These are phyloP conservation scores for Semnopithecus entellus DNA, from an alignment of 2,113 vertebrate genomes.

Conservation along the genomic window DNA sequence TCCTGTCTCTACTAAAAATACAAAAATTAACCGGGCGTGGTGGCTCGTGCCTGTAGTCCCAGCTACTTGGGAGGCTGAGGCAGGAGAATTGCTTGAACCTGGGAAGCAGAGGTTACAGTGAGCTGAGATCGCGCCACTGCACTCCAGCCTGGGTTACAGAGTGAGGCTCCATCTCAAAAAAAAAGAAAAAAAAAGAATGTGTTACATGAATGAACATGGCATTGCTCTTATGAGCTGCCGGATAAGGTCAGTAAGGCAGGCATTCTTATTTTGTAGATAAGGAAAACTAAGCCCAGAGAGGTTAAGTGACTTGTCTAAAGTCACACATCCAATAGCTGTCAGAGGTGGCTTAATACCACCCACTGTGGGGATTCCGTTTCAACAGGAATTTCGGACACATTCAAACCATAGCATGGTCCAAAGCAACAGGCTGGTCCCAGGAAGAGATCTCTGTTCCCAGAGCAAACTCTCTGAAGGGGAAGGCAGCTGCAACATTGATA, in stretches of 20 bases:
- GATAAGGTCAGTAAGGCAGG: neutral
- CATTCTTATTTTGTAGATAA: neutral
- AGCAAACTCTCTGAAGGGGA: neutral
- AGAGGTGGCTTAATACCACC: neutral
- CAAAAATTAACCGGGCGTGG: neutral
- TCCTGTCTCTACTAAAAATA: neutral
- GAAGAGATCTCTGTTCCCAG: neutral
- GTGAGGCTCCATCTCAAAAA: neutral
- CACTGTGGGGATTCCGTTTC: neutral
- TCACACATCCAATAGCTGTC: neutral
- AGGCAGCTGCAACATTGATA: neutral
- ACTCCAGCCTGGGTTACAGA: neutral
- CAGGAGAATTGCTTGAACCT: neutral
- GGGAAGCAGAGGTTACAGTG: neutral
- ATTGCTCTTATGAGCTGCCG: neutral
- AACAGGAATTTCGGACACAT: neutral
- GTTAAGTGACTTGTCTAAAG: neutral
- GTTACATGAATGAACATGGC: neutral
- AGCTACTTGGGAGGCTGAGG: neutral
- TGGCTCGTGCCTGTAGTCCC: neutral
- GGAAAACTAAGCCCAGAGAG: neutral
- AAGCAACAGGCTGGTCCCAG: neutral
- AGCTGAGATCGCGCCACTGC: accelerated
- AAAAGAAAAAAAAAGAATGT: neutral
- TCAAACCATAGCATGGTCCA: neutral